Conservation (phyloP, 2,113 vertebrate species). For the Albula glossodonta region DNA sequence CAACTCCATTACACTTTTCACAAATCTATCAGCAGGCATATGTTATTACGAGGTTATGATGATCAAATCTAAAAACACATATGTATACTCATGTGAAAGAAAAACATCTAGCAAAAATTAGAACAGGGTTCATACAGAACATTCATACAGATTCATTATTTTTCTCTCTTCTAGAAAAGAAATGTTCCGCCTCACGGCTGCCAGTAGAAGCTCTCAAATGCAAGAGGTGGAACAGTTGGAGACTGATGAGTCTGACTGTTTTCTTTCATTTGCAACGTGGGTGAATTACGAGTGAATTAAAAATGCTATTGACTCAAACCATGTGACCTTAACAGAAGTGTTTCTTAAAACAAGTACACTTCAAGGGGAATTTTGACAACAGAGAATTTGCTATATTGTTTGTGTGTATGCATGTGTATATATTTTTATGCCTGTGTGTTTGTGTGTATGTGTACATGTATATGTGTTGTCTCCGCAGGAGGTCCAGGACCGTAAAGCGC, state of each 20-base stretch:
- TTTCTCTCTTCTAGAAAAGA: background rate
- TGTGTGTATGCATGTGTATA: background rate
- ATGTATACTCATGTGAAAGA: no score
- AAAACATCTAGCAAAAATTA: no score
- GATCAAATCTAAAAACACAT: no score
- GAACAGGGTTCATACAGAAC: no score
- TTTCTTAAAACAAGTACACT: no score
- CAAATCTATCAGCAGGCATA: no score
- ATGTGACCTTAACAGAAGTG: no score
- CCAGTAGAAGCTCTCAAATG: background rate
- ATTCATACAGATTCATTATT: background rate
- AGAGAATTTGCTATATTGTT: background rate
- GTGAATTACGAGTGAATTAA: background rate
- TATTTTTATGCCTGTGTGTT: slow-evolving; percentile 8
- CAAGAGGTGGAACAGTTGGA: background rate
- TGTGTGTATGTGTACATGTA: background rate
- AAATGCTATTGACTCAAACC: background rate
- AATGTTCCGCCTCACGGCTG: background rate
- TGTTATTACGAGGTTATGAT: no score
- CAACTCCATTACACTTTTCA: no score
- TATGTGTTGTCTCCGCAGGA: slow-evolving; percentile 25
- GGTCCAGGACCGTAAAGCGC: slow-evolving; percentile 42
- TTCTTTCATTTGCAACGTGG: slow-evolving; percentile 27
- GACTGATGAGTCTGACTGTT: background rate
- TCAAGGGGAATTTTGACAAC: no score